Base-by-base conservation (phyloP, 2,888 invertebrate species). In the Adela reaumurella region DNA sequence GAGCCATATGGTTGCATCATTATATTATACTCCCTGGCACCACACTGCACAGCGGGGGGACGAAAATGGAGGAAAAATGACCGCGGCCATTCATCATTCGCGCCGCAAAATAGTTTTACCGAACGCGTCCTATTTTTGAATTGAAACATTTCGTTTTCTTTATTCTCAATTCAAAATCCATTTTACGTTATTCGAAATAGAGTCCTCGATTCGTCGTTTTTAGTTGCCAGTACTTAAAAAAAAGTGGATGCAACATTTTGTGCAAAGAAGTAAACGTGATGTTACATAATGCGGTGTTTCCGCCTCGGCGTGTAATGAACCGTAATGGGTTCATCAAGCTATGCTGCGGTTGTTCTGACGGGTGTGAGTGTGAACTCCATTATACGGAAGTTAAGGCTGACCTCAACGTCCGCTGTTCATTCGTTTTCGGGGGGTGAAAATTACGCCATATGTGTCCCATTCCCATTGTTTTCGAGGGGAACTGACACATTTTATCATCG, bases 231-330 rank as follows among this genome's bases (percentile, higher is more conserved):
- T n/a, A n/a, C n/a, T n/a, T n/a, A n/a, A n/a, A 24, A 24, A 24
- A 24, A 10, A 6, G 5, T 10, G 24, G 24, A 10, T 10, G 24
- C 24, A 24, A 24, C 35, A 35, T 35, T 35, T n/a, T 35, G 35
- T 8, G 35, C n/a, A 14, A 35, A 35, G 35, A 35, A 35, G 35
- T 35, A 11, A 35, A 35, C 35, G 10, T 35, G 35, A 14, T 35
- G 4, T 3, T 35, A 14, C 35, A 35, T 35, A 77, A 77, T 76
- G 63, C 62, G 60, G 59, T 55, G 62, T 64, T 76, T 78, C 77
- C 77, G 74, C 69, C 57, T 57, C 65, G 70, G 76, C 76, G 70
- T 70, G 68, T 74, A 74, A 76, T 74, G 72, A 70, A 65, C 64
- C 62, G 61, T 68, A 76, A 77, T 77, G 68, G 70, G 70, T 74